These are phyloP conservation scores for Bombus haemorrhoidalis DNA, from an alignment of 1,140 invertebrate genomes.

Conservation along the genomic window DNA sequence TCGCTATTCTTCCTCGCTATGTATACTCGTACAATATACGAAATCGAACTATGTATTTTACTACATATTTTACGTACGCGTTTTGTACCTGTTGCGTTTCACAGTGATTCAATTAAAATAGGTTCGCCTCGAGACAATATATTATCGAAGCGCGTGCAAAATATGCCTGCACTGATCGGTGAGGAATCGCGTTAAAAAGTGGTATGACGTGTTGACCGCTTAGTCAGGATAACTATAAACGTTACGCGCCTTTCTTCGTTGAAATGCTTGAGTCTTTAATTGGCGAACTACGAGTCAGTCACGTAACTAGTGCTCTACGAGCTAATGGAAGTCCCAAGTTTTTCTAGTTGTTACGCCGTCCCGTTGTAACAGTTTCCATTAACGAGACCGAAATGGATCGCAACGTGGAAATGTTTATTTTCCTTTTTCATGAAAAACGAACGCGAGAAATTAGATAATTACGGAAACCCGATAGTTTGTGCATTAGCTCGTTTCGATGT, in stretches of 20 bases:
- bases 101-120: not conserved
- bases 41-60: not conserved
- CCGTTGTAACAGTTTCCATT: conserved; percentile 29
- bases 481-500: not conserved
- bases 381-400: not conserved
- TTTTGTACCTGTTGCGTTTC: not conserved
- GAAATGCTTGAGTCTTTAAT: conserved; percentile 14
- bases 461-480: not conserved
- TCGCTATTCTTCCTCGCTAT: not conserved
- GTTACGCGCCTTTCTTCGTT: not conserved
- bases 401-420: not conserved
- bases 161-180: not conserved
- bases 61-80: not conserved
- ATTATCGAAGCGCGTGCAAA: not conserved
- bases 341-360: conserved; percentile 6
- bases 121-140: no score
- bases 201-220: no score
- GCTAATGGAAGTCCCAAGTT: conserved; percentile 28
- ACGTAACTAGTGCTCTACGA: conserved; percentile 3
- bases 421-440: not conserved
- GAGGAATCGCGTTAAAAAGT: no score
- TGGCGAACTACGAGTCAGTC: not conserved
- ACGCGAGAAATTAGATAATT: not conserved
- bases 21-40: not conserved
- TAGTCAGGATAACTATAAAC: conserved; percentile 2